Evolutionary conservation across 2,888 invertebrate genomes (phyloP), one percentile per base, ranked within the genome.

Genomic region (Drosophila monieri): DNA sequence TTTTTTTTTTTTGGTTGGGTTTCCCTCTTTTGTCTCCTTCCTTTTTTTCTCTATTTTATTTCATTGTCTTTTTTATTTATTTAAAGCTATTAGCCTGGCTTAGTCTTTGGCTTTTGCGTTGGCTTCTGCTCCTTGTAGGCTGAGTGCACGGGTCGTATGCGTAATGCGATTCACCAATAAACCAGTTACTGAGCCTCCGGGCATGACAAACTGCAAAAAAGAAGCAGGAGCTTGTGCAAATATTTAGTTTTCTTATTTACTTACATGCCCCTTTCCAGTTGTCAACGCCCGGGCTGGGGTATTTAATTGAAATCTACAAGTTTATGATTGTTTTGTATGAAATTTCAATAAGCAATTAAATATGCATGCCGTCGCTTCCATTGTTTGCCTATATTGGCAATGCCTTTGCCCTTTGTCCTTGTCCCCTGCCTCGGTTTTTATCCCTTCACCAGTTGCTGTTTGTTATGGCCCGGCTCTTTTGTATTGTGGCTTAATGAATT

Each of bases 291-390:
- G 52, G 57, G 46, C 51, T 62, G 70, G 55, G 77, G 53, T 70
- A 77, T 79, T 73, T 79, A 85, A 88, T 85, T 85, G 72, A 80
- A 88, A 77, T 72, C 67, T 55, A 53, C 76, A 83, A 85, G 55
- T 71, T 74, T 60, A 77, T 83, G 70, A 74, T 80, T 76, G 67
- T 69, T 71, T 73, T 73, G 64, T 60, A 54, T 71, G 73, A 68
- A 77, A 57, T 78, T 75, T 67, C 62, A 55, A 73, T 77, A 71
- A 56, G 76, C 70, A 73, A 70, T 72, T 85, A 75, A 79, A 85
- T 81, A 75, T 86, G 68, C 66, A 84, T 76, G 52, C 48, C 37
- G 39, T 49, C 48, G 44, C 44, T 35, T 72, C 27, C 73, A 73
- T 74, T 67, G 73, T 70, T 64, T 69, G 81, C 14, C 59, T 47